Base-by-base conservation (phyloP, 2,888 invertebrate species). In the Lithodes maja region DNA sequence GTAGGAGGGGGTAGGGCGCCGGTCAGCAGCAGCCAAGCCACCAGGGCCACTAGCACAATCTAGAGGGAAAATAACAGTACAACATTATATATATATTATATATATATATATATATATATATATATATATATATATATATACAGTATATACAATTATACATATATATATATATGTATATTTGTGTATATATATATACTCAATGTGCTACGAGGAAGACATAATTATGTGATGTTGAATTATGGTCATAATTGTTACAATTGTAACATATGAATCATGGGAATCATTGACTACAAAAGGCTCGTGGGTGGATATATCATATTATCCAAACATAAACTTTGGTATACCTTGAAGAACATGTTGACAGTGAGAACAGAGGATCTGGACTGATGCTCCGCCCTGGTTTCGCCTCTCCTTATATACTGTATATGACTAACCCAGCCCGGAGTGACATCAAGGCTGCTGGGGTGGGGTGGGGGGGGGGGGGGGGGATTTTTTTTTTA, bases 21-120 rank as follows among this genome's bases (percentile, higher is more conserved):
- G 33, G n/a, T 79, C 79, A 15, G 85, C 79, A 33, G 79, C 79
- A 69, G 79, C 79, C 69, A 85, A 33, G 79, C 85, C 79, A 69
- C 79, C n/a, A 85, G 69, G 79, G 69, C 85, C 78, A 79, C 55
- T 17, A 85, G 79, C 50, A 85, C 1, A 71, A 71, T 17, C 71
- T 71, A n/a, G 12, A 71, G 17, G 12, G n/a, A 7, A 12, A 61
- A 12, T n/a, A 71, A 3, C 17, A 71, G 1, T 7, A 61, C 15
- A 61, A 61, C n/a, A n/a, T n/a, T 61, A 61, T 61, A 61, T 61
- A 61, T 61, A 61, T 61, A 33, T 33, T 33, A 61, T 61, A 61
- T 61, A 61, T 61, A 61, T 61, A 61, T 61, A 61, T 61, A 61
- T 61, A 61, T 61, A 61, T 61, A 61, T 61, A 61, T 0, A 61